Evolutionary conservation across 2,888 invertebrate species (phyloP), one percentile per base, ranked within the genome.

Genomic region (Holacanthella duospinosa): DNA sequence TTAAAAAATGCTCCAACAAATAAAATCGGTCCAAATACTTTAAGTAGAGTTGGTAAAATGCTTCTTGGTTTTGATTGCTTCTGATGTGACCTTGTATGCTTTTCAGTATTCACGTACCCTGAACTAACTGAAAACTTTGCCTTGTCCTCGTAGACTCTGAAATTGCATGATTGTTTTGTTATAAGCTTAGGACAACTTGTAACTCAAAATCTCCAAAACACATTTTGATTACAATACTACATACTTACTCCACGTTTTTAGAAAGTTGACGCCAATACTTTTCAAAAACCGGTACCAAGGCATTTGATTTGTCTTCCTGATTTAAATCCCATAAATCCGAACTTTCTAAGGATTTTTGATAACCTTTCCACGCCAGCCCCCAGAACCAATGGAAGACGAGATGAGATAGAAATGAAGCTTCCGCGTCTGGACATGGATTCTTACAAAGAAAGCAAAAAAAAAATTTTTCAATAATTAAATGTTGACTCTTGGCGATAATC

Each of bases 371-470:
- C 4, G 80, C 77, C 68, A 81, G 68, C 3, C 75, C 65, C 63
- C 80, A 80, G 71, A 83, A 94, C 96, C 96, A 97, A 73, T 87
- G 84, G 78, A 91, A 95, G 1, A 89, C 83, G 25, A 94, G 80
- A 63, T 86, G 84, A 25, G 92, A 92, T 6, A 93, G 83, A 77
- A 92, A 95, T 61, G 93, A 91, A 27, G 92, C 85, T 25, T 82
- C 80, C 66, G 83, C 81, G 77, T 96, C 94, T 24, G 95, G 95
- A 75, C 93, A 93, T 75, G 88, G 87, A 75, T 86, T 87, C 85
- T 93, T 9, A n/a, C 6, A 36, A 36, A 36, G 36, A 12, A n/a
- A n/a, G 6, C 9, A 36, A 36, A 16, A 36, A 36, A 36, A 36
- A 36, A 36, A 36, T 36, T 16, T 36, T 36, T 6, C 16, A 36